phyloP scores from a whole-genome alignment of 2,113 vertebrate species.

The Martes martes region DNA sequence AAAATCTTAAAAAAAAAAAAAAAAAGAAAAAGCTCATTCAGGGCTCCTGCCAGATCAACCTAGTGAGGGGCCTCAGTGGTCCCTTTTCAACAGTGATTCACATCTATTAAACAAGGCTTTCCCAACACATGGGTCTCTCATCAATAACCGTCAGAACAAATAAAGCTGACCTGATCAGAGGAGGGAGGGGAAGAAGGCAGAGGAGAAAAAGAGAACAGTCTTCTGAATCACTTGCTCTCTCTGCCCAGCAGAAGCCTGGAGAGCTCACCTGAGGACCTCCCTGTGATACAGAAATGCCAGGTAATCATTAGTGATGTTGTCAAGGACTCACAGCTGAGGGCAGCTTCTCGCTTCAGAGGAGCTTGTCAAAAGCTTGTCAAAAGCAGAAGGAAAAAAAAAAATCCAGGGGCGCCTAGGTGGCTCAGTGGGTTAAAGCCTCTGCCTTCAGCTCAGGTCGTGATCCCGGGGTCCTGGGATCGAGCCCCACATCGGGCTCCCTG shows the following conservation, averaged over 20 bases:
- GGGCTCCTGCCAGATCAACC: neutral
- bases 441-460: no score
- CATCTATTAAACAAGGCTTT: neutral
- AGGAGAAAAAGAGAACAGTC: neutral
- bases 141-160: neutral
- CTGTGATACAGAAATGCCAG: neutral
- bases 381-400: neutral
- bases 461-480: no score
- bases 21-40: neutral
- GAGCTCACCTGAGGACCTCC: slow-evolving; percentile 60
- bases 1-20: no score
- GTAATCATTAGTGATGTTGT: slow-evolving; percentile 40
- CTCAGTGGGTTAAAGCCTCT: no score
- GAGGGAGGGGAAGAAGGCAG: neutral
- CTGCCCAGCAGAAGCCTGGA: neutral
- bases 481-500: no score
- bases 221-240: neutral
- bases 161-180: neutral
- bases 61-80: neutral
- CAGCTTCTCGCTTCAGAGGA: neutral
- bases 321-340: neutral
- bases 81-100: neutral
- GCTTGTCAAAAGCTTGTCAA: neutral
- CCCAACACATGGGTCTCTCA: neutral
- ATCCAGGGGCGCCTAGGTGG: no score